Base-by-base conservation (phyloP, 2,113 vertebrate species). In the Sylvicapra grimmia region DNA sequence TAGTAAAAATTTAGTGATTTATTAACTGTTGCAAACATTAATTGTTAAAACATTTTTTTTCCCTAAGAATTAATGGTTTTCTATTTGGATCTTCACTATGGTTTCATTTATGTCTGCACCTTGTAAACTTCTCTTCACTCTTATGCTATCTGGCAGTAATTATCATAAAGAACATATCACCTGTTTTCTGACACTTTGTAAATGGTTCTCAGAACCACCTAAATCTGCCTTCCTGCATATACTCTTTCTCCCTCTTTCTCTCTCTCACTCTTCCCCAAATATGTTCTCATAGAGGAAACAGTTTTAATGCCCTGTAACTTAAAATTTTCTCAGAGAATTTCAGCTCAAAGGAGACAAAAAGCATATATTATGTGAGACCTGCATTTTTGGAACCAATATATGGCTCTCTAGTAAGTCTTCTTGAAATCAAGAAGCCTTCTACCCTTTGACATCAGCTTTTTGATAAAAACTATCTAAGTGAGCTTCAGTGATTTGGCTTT, bases 1-100 rank as follows among this genome's bases (percentile, higher is more conserved):
- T 87, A 83, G 44, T 93, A 77, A 90, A 95, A 93, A 86, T 40
- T 86, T 86, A 89, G 56, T 49, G 77, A 89, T 16, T 88, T 89
- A 44, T 95, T 86, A 72, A 61, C 95, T 31, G 86, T 90, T 83
- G 5, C 33, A 63, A 87, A 58, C 25, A 86, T 33, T 86, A 63
- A 75, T 40, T 72, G 25, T 68, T 96, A 68, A 59, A 84, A 36
- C 58, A 19, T 5, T 56, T 80, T 84, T 87, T 87, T 94, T 53
- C n/a, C 36, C 29, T 80, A 59, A 79, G 51, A 88, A 85, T 65
- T 72, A 59, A 51, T 63, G 36, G 19, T 91, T 80, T 85, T 92
- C 86, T 79, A 15, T 58, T 93, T 90, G 51, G 44, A 88, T 16
- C 10, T 92, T 89, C 63, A 83, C 9, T 63, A 10, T 85, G 19